These are phyloP conservation scores for Stenolophus ochropezus DNA, from an alignment of 2,888 invertebrate species.

Conservation along the genomic window DNA sequence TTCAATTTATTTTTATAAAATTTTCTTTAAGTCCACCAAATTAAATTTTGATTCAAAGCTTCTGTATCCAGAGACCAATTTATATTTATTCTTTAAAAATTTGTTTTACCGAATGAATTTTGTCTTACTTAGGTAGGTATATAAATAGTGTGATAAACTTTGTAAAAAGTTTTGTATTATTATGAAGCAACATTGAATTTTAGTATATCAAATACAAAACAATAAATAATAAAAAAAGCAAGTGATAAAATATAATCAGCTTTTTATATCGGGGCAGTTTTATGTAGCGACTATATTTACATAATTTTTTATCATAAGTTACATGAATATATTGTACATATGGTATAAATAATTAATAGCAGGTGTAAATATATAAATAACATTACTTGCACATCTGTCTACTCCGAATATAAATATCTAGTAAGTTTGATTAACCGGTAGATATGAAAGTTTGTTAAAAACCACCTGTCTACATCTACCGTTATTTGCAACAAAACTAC, in stretches of 20 bases:
- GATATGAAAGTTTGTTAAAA: neutral
- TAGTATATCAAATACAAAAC: too few species aligned
- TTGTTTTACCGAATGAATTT: too few species aligned
- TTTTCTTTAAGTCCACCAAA: too few species aligned
- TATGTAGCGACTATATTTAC: neutral
- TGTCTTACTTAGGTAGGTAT: too few species aligned
- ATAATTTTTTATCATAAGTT: neutral
- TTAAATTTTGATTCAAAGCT: too few species aligned
- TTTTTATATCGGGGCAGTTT: neutral
- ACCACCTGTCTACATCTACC: constrained; percentile 18
- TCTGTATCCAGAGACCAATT: too few species aligned
- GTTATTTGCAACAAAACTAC: constrained; percentile 24
- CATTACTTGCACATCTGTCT: neutral
- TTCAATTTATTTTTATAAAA: too few species aligned
- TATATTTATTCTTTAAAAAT: too few species aligned
- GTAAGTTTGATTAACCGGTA: neutral
- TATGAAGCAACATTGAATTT: too few species aligned
- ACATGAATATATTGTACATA: neutral
- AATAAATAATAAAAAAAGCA: too few species aligned
- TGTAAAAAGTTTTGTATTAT: too few species aligned
- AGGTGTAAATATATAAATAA: neutral
- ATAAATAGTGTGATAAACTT: too few species aligned
- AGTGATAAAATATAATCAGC: neutral
- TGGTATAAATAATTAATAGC: neutral
- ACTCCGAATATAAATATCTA: neutral